Base-by-base conservation (phyloP, 92 coral and sea anemone genomes). In the Umimayanthus chanpuru region DNA sequence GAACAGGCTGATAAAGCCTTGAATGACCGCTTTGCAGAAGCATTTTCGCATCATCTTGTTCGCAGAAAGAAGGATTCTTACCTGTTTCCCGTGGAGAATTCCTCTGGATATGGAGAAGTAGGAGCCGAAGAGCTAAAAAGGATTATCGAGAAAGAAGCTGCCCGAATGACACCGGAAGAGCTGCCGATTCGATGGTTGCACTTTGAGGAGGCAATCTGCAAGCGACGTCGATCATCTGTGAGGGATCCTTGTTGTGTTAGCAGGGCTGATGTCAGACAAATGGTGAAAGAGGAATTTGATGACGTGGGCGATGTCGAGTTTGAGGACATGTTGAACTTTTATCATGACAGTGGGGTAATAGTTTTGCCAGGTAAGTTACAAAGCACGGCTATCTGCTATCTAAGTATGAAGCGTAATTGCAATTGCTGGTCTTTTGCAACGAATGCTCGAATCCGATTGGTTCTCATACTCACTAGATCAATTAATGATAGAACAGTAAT, bases 261-360 rank as follows among this genome's bases (percentile, higher is more conserved):
- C 50, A 90, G 77, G 75, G 38, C 50, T 15, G 74, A 20, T 9
- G 90, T 93, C 16, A 79, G 79, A 64, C 23, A 29, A 23, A 73
- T 88, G 28, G 77, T 91, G 56, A 36, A 79, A 29, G 50, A 68
- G 28, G 65, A 77, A 21, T 74, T 88, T 28, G 86, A 66, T 64
- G 85, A 47, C 5, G 76, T 79, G 9, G 89, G 85, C 12, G 91
- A 77, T 18, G 40, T 15, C 41, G 94, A 89, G 86, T 93, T 93
- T 76, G 89, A 85, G 26, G 89, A 80, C 20, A 93, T 93, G 96
- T 81, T 93, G 74, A 80, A 68, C n/a, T 93, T 93, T 76, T 93
- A 82, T 79, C 96, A 93, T 14, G 94, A 93, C 86, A 92, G 93
- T 70, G 94, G 96, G 40, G 94, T 92, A 1, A 85, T 93, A 77